A percentile compares a stretch with the other conserved stretches of the same genome.
Evolutionary conservation across 2,888 invertebrate species (phyloP).

Genomic region (Epiperipatus broadwayi): DNA sequence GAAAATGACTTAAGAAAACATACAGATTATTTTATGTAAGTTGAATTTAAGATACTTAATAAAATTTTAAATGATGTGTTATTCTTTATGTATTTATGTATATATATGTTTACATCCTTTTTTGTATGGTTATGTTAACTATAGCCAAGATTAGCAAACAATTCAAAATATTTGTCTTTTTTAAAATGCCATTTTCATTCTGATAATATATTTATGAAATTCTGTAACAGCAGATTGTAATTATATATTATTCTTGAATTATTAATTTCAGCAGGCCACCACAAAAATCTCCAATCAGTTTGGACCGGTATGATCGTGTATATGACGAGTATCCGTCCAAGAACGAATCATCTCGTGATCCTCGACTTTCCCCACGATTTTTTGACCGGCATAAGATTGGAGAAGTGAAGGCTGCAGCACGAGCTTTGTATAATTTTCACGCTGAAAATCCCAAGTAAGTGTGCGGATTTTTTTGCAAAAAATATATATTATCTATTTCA

Average conservation of each 20-base stretch:
- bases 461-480: not conserved
- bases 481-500: not conserved
- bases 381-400: not conserved
- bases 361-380: conserved; percentile 33
- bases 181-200: too few relatives aligned
- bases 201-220: too few relatives aligned
- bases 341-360: not conserved
- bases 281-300: conserved; percentile 75
- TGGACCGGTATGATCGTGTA: conserved; percentile 71
- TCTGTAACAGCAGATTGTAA: not conserved
- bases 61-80: not conserved
- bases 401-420: conserved; percentile 58
- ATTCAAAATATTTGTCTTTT: too few relatives aligned
- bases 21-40: conserved; percentile 71
- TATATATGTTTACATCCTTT: not conserved
- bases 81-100: not conserved
- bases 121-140: conserved; percentile 1
- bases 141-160: too few relatives aligned
- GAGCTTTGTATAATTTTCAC: conserved; percentile 73
- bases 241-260: not conserved
- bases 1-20: conserved; percentile 83
- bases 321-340: conserved; percentile 41
- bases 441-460: conserved; percentile 45
- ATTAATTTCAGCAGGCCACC: conserved; percentile 39
- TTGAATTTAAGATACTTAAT: conserved; percentile 14